phyloP scores from a whole-genome alignment of 1,140 invertebrate genomes.

The Ceratitis capitata region DNA sequence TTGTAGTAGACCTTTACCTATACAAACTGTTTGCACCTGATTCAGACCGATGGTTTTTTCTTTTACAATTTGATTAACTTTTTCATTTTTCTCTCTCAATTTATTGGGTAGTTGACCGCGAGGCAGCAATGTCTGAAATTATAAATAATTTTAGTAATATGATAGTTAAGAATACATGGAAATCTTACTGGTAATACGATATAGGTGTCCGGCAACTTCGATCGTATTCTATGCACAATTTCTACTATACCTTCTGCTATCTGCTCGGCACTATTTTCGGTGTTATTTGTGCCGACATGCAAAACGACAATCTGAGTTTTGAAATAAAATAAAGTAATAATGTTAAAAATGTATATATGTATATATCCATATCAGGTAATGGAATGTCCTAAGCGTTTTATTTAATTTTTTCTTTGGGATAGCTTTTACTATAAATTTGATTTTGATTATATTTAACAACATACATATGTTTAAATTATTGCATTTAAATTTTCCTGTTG shows the following conservation, averaged over 20 bases:
- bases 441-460: neutral
- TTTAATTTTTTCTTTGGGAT: too few species aligned
- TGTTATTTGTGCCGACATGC: constrained; percentile 88
- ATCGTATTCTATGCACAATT: constrained; percentile 77
- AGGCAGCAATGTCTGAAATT: constrained; percentile 79
- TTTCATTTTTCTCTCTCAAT: constrained; percentile 77
- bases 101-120: constrained; percentile 84
- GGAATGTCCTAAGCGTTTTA: too few species aligned
- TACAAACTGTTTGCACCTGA: constrained; percentile 75
- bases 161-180: neutral
- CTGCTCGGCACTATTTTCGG: constrained; percentile 78
- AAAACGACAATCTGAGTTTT: constrained; percentile 80
- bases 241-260: constrained; percentile 82
- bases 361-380: too few species aligned
- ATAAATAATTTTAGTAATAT: neutral
- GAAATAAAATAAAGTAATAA: too few species aligned
- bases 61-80: constrained; percentile 78
- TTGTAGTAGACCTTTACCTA: constrained; percentile 81
- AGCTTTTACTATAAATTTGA: too few species aligned
- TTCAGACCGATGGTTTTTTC: constrained; percentile 68
- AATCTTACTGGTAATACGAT: constrained; percentile 83
- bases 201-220: constrained; percentile 80
- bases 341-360: too few species aligned
- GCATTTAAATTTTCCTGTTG: too few species aligned
- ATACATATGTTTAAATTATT: neutral